Evolutionary conservation across 2,113 vertebrate species (phyloP), one percentile per base, ranked within the genome.

Genomic region (human (Homo sapiens)): DNA sequence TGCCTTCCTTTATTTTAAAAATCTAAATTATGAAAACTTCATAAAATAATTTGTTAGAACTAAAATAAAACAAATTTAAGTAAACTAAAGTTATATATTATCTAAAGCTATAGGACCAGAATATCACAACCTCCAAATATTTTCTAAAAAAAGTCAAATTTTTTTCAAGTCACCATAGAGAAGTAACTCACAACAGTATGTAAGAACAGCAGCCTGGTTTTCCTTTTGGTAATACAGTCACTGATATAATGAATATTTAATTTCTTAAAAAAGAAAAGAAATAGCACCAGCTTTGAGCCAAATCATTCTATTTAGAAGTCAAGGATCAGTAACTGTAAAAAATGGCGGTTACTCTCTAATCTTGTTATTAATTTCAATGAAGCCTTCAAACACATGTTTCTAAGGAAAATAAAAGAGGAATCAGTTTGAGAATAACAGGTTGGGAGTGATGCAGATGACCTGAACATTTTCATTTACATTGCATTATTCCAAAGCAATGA

Each of bases 181-280:
- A 89, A 66, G 89, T 68, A 89, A 90, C 20, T 88, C 27, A 85
- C 20, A 40, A 14, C 6, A 22, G 12, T 55, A 40, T 70, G 10
- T 83, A 68, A 59, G 14, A 93, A 70, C 10, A 55, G 3, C 13
- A 92, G 13, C 59, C 38, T 66, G 14, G 22, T 61, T 73, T 79
- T 90, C 4, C 22, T 93, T 70, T 80, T 76, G 27, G 4, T 66
- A 87, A 38, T 68, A 38, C 0, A 68, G 64, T 89, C 22, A 86
- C 32, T 57, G 22, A 79, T 73, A 48, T 40, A n/a, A 82, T n/a
- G 20, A 8, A 22, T 70, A 66, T 59, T 83, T 82, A 85, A 76
- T 66, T 85, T 89, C 17, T 78, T 91, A 59, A 79, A 27, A 96
- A 78, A 84, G 61, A 35, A 96, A 76, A 83, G 45, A 87, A 38